A percentile compares a stretch with the other conserved stretches of the same genome.
These are phyloP conservation scores for Oryzaephilus surinamensis DNA, from an alignment of 1,140 invertebrate genomes.

Conservation along the genomic window DNA sequence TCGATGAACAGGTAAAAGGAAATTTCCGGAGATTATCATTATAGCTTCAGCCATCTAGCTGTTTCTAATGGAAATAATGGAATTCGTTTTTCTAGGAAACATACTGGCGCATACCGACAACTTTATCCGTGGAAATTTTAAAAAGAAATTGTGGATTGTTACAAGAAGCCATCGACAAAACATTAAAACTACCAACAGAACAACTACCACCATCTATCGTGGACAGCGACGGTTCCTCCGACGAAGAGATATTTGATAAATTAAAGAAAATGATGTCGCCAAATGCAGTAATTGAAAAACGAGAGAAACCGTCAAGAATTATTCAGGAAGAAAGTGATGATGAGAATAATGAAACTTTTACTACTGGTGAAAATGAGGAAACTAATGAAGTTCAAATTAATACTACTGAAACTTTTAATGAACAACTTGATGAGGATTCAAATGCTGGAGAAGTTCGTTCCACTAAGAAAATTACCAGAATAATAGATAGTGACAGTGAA, in stretches of 20 bases:
- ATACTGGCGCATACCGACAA: conserved; percentile 50
- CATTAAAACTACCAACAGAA: conserved; percentile 24
- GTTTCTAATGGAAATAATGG: conserved; percentile 1
- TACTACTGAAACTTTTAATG: not conserved
- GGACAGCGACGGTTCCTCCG: conserved; percentile 23
- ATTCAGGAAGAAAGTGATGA: not conserved
- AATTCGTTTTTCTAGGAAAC: conserved; percentile 34
- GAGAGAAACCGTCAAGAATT: not conserved
- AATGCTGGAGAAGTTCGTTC: not conserved
- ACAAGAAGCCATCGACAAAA: conserved; percentile 37
- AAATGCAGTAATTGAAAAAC: not conserved
- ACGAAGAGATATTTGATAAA: conserved; percentile 26
- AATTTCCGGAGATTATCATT: not conserved
- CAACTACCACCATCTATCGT: conserved; percentile 10
- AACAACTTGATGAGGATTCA: not conserved
- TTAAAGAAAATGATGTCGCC: conserved; percentile 23
- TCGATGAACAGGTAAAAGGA: conserved; percentile 39
- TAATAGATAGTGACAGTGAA: conserved; percentile 19
- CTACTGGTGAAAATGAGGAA: conserved; percentile 2
- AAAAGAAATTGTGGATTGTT: conserved; percentile 37
- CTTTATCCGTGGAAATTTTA: conserved; percentile 38
- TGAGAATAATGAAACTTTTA: not conserved
- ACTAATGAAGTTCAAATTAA: no score
- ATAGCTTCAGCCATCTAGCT: not conserved
- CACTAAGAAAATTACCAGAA: conserved; percentile 7